Percentiles rank a stretch among this genome's conserved stretches.
These are phyloP conservation scores for Galaxias olidus DNA, from an alignment of 2,797 vertebrate genomes.

Conservation along the genomic window DNA sequence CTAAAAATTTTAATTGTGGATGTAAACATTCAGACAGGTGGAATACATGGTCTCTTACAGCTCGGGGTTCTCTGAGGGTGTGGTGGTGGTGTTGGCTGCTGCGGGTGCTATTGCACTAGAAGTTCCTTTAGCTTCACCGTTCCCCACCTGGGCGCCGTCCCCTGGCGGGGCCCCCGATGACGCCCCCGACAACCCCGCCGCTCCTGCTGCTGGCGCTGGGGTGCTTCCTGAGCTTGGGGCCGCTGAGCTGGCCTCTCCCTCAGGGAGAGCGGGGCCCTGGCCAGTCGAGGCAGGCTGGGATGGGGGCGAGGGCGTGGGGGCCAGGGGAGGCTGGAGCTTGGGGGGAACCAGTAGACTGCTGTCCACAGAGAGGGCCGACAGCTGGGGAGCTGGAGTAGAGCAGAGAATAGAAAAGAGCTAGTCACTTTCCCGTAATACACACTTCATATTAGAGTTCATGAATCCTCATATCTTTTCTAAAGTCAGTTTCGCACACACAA, in stretches of 20 bases:
- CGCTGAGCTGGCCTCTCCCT: constrained; percentile 64
- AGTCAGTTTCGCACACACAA: too few species aligned
- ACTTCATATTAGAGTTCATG: too few species aligned
- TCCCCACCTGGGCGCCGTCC: constrained; percentile 72
- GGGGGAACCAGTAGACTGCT: constrained; percentile 87
- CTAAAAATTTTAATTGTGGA: too few species aligned
- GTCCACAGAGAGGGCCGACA: constrained; percentile 88
- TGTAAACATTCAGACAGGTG: not conserved
- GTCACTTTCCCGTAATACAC: too few species aligned
- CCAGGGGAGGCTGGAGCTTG: constrained; percentile 75
- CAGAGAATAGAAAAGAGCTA: too few species aligned
- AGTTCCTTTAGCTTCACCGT: constrained; percentile 73
- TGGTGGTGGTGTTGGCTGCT: constrained; percentile 60
- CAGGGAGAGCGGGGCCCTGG: constrained; percentile 63
- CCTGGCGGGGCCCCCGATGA: constrained; percentile 62
- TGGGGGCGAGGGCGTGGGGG: constrained; percentile 49
- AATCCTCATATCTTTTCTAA: too few species aligned
- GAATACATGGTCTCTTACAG: constrained; percentile 55
- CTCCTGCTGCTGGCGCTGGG: constrained; percentile 64
- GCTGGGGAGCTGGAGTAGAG: constrained; percentile 82
- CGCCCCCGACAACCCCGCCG: constrained; percentile 69
- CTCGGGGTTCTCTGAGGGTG: constrained; percentile 68
- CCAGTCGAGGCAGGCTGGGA: constrained; percentile 54
- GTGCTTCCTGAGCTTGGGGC: constrained; percentile 64
- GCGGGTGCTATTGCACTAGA: constrained; percentile 64